Base-by-base conservation (phyloP, 37 sponge, comb jelly and placozoan genomes). In the Haliclona indistincta region DNA sequence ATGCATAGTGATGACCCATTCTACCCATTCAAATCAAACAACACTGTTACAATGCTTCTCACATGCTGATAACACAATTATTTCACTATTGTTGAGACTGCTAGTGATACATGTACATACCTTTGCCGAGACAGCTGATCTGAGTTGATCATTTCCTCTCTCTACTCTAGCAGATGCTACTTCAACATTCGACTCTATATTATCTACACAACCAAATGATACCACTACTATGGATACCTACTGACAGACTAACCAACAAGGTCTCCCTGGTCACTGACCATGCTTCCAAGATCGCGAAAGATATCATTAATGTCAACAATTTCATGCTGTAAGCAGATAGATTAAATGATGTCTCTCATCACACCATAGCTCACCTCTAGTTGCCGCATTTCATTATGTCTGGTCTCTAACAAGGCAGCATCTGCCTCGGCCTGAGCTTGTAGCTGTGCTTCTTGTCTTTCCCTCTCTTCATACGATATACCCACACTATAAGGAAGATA, bases 181-280 rank as follows among this genome's bases (percentile, higher is more conserved):
- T 63, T 92, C 88, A 11, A 88, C 88, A 51, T 92, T 65, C 17
- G 81, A 64, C 74, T 87, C 93, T 38, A 92, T 92, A 43, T 84
- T 51, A 45, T 88, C 93, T 91, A 64, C 25, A 67, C 10, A 62
- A 19, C n/a, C 39, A 58, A 25, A 26, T 7, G n/a, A 58, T 58
- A 58, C n/a, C 7, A 25, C 11, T 25, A 58, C 60, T 25, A 58
- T 58, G 6, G n/a, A n/a, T 26, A 58, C 26, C 7, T n/a, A 58
- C 15, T 47, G 15, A 47, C 15, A 15, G 15, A 17, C 51, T 15
- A 47, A 94, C 95, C 95, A 49, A 95, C 85, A 37, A 85, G 55
- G 15, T 95, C 92, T 63, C 96, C 96, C 43, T 95, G 96, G 5
- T 95, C 96, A 63, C 91, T 47, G 7, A 95, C 92, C 96, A 95